A percentile compares a stretch with the other conserved stretches of the same genome.
These are phyloP conservation scores for Pedicia rivosa DNA, from an alignment of 2,888 invertebrate species.

Conservation along the genomic window DNA sequence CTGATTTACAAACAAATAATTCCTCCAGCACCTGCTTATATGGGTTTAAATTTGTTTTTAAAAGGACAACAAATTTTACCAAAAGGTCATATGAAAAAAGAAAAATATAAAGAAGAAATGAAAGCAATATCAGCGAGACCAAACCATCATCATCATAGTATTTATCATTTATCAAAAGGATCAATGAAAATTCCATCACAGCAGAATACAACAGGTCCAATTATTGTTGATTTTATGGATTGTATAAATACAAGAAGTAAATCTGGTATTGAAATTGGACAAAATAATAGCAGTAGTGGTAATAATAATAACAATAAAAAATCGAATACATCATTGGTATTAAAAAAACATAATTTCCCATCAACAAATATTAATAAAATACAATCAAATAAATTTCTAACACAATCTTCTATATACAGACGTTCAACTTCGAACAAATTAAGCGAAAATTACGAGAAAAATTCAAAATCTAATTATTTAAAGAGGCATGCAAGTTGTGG, in stretches of 20 bases:
- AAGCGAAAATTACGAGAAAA: neutral
- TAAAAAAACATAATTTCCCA: conserved; percentile 1
- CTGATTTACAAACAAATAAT: conserved; percentile 60
- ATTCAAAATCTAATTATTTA: neutral
- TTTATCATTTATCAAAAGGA: neutral
- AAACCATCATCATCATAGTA: neutral
- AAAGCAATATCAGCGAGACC: neutral
- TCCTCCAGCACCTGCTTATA: conserved; percentile 64
- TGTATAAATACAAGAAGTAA: neutral
- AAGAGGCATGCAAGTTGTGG: conserved; percentile 25
- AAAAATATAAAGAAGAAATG: neutral
- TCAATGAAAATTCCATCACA: too few relatives aligned
- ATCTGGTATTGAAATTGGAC: conserved; percentile 1
- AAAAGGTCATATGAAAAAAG: conserved; percentile 15
- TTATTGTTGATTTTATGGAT: conserved; percentile 6
- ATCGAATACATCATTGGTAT: neutral
- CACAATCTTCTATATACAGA: conserved; percentile 3
- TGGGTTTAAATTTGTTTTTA: conserved; percentile 37
- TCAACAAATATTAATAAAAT: neutral
- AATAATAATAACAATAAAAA: neutral
- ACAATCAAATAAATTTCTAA: neutral
- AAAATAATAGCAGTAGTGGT: too few relatives aligned
- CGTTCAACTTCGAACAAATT: neutral
- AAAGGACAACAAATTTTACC: conserved; percentile 27
- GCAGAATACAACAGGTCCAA: neutral